Evolutionary conservation across 2,113 vertebrate species (phyloP).

Genomic region (Notarius quadriscutis): DNA sequence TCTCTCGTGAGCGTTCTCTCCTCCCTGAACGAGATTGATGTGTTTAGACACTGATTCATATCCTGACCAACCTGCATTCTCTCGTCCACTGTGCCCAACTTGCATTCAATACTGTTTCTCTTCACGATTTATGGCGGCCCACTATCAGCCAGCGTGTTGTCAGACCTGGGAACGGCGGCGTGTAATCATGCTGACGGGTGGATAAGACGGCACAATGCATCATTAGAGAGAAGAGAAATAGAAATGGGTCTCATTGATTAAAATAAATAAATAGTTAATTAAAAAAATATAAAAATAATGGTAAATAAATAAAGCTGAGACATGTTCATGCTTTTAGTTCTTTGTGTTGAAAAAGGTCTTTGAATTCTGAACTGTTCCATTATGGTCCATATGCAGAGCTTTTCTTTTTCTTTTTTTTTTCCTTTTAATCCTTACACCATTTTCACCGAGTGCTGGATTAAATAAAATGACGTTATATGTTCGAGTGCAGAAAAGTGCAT

Average conservation of each 20-base stretch:
- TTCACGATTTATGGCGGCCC: conserved; percentile 60
- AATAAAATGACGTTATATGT: background rate
- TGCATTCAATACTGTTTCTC: conserved; percentile 70
- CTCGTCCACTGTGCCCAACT: conserved; percentile 54
- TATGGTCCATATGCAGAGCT: background rate
- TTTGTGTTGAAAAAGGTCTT: background rate
- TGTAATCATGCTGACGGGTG: conserved; percentile 59
- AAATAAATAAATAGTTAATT: background rate
- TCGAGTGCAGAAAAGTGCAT: background rate
- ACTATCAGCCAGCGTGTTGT: conserved; percentile 47
- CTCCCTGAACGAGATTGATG: conserved; percentile 54
- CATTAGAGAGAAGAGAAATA: conserved; percentile 50
- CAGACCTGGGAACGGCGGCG: conserved; percentile 52
- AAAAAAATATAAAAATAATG: background rate
- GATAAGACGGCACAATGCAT: conserved; percentile 17
- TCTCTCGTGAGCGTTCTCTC: conserved; percentile 51
- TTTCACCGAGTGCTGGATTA: background rate
- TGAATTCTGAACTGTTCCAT: conserved; percentile 21
- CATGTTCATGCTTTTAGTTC: background rate
- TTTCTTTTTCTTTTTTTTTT: background rate
- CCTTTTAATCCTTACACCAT: background rate
- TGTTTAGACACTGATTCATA: conserved; percentile 66
- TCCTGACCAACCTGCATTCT: conserved; percentile 56
- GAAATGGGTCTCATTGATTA: conserved; percentile 50
- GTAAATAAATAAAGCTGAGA: background rate